Conservation (phyloP, 2,888 invertebrate species). For the Leptogaster cylindrica region DNA sequence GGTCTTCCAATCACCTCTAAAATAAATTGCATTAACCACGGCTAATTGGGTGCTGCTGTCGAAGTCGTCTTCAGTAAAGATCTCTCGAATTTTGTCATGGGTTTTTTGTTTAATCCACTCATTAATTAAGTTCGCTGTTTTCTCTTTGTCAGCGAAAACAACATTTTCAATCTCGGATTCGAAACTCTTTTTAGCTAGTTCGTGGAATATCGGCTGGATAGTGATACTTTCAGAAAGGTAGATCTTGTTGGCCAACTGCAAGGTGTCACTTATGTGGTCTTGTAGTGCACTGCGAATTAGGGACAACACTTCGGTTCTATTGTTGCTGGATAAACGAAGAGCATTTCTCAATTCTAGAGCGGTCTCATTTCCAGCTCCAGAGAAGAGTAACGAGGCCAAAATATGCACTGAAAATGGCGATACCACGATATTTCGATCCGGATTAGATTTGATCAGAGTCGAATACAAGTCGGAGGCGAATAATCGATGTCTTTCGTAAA, state of each 20-base stretch:
- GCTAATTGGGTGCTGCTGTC: conserved; percentile 68
- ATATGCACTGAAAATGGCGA: conserved; percentile 80
- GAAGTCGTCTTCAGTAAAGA: conserved; percentile 69
- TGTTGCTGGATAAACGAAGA: conserved; percentile 63
- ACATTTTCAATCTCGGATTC: conserved; percentile 58
- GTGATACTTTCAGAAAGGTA: conserved; percentile 68
- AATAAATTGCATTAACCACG: conserved; percentile 84
- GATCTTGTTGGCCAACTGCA: conserved; percentile 77
- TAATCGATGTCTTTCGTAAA: too few species aligned
- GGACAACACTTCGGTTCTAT: conserved; percentile 51
- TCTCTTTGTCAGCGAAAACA: not conserved
- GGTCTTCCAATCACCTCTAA: conserved; percentile 79
- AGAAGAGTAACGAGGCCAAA: conserved; percentile 73
- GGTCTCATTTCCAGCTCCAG: conserved; percentile 72
- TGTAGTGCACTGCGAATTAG: conserved; percentile 53
- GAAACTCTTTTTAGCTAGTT: conserved; percentile 69
- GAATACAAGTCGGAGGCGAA: not conserved
- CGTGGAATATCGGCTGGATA: conserved; percentile 66
- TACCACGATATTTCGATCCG: conserved; percentile 71
- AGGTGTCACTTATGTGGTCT: conserved; percentile 52
- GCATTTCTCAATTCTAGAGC: conserved; percentile 66
- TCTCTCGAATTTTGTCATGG: conserved; percentile 79
- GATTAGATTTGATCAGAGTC: not conserved
- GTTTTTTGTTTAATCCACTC: conserved; percentile 82
- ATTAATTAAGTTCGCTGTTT: conserved; percentile 68